A percentile compares a stretch with the other conserved stretches of the same genome.
These are phyloP conservation scores for Hoplostethus mediterraneus DNA, from an alignment of 2,797 vertebrate species.

Conservation along the genomic window DNA sequence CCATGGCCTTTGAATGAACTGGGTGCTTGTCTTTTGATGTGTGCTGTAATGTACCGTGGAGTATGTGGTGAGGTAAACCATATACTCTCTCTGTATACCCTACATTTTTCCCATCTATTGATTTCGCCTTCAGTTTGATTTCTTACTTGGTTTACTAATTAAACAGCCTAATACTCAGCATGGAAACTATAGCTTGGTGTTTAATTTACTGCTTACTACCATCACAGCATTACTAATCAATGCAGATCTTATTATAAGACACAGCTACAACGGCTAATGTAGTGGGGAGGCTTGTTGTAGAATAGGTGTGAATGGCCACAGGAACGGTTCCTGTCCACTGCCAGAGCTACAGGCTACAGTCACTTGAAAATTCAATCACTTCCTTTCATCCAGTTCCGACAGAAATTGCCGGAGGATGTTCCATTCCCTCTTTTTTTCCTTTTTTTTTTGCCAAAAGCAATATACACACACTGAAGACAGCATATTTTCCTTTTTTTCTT, in stretches of 20 bases:
- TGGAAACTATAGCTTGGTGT: constrained; percentile 54
- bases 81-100: constrained; percentile 25
- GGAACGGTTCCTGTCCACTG: constrained; percentile 33
- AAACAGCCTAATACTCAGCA: constrained; percentile 62
- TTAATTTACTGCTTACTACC: constrained; percentile 73
- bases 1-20: constrained; percentile 26
- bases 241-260: constrained; percentile 64
- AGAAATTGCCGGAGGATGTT: constrained; percentile 63
- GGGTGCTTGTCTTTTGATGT: constrained; percentile 27
- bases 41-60: constrained; percentile 18
- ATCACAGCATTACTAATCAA: constrained; percentile 69
- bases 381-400: constrained; percentile 65
- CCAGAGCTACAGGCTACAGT: constrained; percentile 51
- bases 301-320: constrained; percentile 53
- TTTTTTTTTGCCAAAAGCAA: constrained; percentile 62
- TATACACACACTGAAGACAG: constrained; percentile 56
- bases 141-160: constrained; percentile 77
- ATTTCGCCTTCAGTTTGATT: constrained; percentile 73
- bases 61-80: constrained; percentile 28
- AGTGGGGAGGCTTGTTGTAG: constrained; percentile 21
- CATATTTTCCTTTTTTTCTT: constrained; percentile 67
- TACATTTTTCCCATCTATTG: constrained; percentile 65
- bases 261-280: constrained; percentile 40
- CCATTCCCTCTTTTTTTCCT: constrained; percentile 11
- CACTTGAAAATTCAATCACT: constrained; percentile 63